Evolutionary conservation across 1,140 invertebrate species (phyloP).

Genomic region (Drosophila sp.): DNA sequence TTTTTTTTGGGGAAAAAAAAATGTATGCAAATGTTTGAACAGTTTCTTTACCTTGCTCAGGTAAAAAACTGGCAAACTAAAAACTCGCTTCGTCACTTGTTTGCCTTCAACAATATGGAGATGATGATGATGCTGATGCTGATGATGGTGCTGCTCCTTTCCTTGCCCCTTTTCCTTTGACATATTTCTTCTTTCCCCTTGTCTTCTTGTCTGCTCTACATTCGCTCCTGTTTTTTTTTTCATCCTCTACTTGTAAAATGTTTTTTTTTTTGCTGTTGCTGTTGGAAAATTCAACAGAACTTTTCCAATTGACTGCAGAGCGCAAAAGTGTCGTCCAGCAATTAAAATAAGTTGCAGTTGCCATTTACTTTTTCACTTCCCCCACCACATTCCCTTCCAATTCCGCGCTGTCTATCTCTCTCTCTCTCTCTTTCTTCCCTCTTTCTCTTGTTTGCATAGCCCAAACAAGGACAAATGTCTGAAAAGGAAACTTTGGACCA

Average conservation of each 20-base stretch:
- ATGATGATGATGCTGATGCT: constrained; percentile 17
- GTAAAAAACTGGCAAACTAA: constrained; percentile 26
- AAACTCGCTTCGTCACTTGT: constrained; percentile 23
- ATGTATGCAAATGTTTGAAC: constrained; percentile 64
- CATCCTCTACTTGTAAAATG: constrained; percentile 22
- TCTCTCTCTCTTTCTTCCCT: constrained; percentile 2
- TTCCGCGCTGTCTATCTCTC: constrained; percentile 18
- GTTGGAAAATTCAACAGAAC: constrained; percentile 61
- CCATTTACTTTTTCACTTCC: constrained; percentile 50
- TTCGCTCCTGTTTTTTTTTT: neutral
- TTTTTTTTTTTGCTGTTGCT: constrained; percentile 40
- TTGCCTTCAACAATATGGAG: constrained; percentile 51
- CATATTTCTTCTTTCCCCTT: neutral
- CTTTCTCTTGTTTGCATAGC: constrained; percentile 53
- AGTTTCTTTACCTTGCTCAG: constrained; percentile 47
- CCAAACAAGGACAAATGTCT: constrained; percentile 50
- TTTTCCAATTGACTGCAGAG: constrained; percentile 74
- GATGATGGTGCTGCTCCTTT: neutral
- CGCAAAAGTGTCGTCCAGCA: constrained; percentile 73
- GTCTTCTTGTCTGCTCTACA: constrained; percentile 40
- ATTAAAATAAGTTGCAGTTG: constrained; percentile 76
- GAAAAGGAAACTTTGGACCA: constrained; percentile 39
- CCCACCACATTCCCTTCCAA: neutral
- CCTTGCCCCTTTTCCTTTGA: constrained; percentile 1
- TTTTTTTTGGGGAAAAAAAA: constrained; percentile 21